Base-by-base conservation (phyloP, 1,140 invertebrate species). In the Antheraea mylitta region DNA sequence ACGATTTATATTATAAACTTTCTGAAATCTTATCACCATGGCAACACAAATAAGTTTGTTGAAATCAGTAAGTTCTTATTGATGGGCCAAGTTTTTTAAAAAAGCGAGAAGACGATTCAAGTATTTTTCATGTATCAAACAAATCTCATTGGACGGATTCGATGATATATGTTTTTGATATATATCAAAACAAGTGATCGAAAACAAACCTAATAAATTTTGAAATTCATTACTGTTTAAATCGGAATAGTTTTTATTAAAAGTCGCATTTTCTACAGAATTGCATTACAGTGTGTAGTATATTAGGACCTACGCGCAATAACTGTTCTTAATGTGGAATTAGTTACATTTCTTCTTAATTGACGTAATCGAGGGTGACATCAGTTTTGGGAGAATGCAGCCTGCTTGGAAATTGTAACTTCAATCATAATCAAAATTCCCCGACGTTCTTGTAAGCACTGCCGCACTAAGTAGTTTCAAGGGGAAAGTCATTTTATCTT, bases 331-430 rank as follows among this genome's bases (percentile, higher is more conserved):
- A 6, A 53, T 53, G 11, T 4, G 64, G 16, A 48, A 36, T 45
- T 62, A 64, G 61, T 60, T 68, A 68, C 67, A 72, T 72, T 79
- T 74, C 64, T 74, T 73, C 67, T 72, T 74, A 78, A 68, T 76
- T 81, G 79, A 81, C 79, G 76, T 79, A 81, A 81, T 81, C 75
- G 73, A 71, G 42, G 7, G 18, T 89, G 88, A 90, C 84, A 83
- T 80, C 86, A 53, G 65, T 53, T 68, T 45, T 68, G 73, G 66
- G 69, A 72, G 30, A 65, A 76, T 77, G 75, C 65, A 68, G 76
- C 73, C 74, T 72, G 69, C 72, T 71, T 72, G 71, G 66, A 81
- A 64, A 79, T 73, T 74, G 75, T 74, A 78, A 13, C 11, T 16
- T 53, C 45, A 53, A 53, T 53, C 45, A 53, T 53, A 53, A 53